Conservation (phyloP, 1,140 invertebrate species). For the Drosophila bifasciata region DNA sequence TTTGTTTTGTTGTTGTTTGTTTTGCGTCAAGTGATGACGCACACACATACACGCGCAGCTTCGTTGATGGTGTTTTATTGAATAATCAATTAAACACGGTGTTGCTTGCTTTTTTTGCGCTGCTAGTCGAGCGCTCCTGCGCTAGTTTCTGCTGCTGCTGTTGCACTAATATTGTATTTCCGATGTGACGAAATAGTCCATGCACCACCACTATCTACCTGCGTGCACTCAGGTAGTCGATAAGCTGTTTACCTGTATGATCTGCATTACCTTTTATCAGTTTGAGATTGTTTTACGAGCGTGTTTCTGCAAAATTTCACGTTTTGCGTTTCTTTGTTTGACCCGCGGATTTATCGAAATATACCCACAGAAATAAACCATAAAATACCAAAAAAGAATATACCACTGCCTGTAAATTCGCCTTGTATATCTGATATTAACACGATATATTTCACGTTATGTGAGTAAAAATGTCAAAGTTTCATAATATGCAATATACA, state of each 20-base stretch:
- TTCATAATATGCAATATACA: no score
- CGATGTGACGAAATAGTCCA: slow-evolving; percentile 47
- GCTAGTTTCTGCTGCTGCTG: slow-evolving; percentile 14
- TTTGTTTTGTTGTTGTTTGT: slow-evolving; percentile 55
- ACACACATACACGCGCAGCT: slow-evolving; percentile 24
- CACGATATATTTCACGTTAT: no score
- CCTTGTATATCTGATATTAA: no score
- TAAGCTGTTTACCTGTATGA: slow-evolving; percentile 21
- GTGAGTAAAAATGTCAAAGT: no score
- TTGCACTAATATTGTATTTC: slow-evolving; percentile 74
- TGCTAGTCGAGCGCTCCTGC: slow-evolving; percentile 21
- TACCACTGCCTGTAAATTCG: no score
- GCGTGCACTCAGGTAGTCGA: slow-evolving; percentile 3
- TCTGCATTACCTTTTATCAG: slow-evolving; percentile 71
- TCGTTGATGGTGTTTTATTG: slow-evolving; percentile 52
- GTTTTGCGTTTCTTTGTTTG: slow-evolving; percentile 71
- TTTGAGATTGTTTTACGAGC: slow-evolving; percentile 41
- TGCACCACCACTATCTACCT: slow-evolving; percentile 11
- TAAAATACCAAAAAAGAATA: no score
- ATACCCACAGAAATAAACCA: no score
- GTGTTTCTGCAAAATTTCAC: slow-evolving; percentile 34
- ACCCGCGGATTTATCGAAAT: no score
- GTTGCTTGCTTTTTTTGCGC: slow-evolving; percentile 10
- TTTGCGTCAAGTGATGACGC: slow-evolving; percentile 53
- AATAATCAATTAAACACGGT: slow-evolving; percentile 76